These are phyloP conservation scores for Dorcus hopei DNA, from an alignment of 2,888 invertebrate species.

Conservation along the genomic window DNA sequence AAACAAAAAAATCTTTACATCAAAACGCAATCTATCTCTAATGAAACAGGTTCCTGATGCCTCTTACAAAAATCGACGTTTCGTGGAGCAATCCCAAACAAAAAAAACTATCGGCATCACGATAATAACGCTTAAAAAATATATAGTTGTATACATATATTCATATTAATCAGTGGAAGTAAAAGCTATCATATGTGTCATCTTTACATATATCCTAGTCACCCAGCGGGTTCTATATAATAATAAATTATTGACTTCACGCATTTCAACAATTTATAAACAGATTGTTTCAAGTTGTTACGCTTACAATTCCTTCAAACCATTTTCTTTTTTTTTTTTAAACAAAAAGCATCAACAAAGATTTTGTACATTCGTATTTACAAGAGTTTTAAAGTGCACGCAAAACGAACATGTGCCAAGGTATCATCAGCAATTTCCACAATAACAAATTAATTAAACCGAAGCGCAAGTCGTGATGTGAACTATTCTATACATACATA, in stretches of 20 bases:
- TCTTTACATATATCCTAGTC: slow-evolving; percentile 8
- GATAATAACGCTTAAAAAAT: slow-evolving; percentile 11
- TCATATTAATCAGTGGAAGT: slow-evolving; percentile 44
- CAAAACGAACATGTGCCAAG: too few species aligned
- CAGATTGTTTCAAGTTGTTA: background rate
- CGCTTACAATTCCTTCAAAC: background rate
- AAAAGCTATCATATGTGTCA: slow-evolving; percentile 39
- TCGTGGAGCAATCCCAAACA: too few species aligned
- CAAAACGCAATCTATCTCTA: too few species aligned
- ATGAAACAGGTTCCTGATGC: too few species aligned
- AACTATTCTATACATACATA: too few species aligned
- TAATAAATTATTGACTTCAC: slow-evolving; percentile 18
- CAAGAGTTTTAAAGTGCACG: background rate
- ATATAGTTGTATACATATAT: slow-evolving; percentile 15
- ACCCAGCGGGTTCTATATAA: slow-evolving; percentile 21
- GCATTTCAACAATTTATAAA: slow-evolving; percentile 18
- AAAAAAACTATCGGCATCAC: background rate
- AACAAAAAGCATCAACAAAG: background rate
- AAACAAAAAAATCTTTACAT: too few species aligned
- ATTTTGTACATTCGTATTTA: background rate
- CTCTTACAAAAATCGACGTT: too few species aligned
- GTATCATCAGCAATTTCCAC: too few species aligned
- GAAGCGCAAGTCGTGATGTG: too few species aligned
- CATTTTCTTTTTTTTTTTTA: background rate
- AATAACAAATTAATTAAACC: too few species aligned